Evolutionary conservation across 2,113 vertebrate genomes (phyloP).

Genomic region (Forbesichthys papilliferus): DNA sequence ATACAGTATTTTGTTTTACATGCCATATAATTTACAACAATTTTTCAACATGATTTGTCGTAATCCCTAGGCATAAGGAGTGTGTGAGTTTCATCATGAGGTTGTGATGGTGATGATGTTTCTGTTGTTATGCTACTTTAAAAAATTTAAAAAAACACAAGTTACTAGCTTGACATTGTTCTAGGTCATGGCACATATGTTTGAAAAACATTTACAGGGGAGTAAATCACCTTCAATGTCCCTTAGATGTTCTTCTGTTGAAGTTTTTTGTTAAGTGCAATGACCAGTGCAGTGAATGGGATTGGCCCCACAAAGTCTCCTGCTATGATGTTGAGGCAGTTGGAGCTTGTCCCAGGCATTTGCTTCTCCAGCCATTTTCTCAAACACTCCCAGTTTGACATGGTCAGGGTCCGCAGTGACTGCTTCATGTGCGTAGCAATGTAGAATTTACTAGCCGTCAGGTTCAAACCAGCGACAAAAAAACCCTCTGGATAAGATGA

Average conservation of each 20-base stretch:
- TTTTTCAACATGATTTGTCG: background rate
- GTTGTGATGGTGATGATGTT: too few species aligned
- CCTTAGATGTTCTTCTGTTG: constrained; percentile 16
- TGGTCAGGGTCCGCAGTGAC: constrained; percentile 80
- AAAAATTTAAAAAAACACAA: too few species aligned
- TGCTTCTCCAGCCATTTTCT: constrained; percentile 82
- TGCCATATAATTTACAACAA: background rate
- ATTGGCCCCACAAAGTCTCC: constrained; percentile 84
- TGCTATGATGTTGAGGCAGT: constrained; percentile 86
- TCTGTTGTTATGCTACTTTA: too few species aligned
- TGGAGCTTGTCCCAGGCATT: constrained; percentile 71
- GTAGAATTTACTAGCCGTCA: constrained; percentile 81
- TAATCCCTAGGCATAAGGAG: too few species aligned
- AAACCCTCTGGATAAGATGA: constrained; percentile 76
- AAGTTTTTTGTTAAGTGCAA: constrained; percentile 82
- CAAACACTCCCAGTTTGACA: constrained; percentile 73
- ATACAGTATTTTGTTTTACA: background rate
- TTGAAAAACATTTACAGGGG: background rate
- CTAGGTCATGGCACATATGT: background rate
- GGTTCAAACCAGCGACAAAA: constrained; percentile 87
- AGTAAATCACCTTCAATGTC: background rate
- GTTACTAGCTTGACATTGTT: too few species aligned
- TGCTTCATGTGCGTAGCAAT: constrained; percentile 70
- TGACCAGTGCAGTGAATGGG: constrained; percentile 80
- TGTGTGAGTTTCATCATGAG: too few species aligned